Evolutionary conservation across 2,113 vertebrate genomes (phyloP), one percentile per base, ranked within the genome.

Genomic region (Cinclus mexicanus): DNA sequence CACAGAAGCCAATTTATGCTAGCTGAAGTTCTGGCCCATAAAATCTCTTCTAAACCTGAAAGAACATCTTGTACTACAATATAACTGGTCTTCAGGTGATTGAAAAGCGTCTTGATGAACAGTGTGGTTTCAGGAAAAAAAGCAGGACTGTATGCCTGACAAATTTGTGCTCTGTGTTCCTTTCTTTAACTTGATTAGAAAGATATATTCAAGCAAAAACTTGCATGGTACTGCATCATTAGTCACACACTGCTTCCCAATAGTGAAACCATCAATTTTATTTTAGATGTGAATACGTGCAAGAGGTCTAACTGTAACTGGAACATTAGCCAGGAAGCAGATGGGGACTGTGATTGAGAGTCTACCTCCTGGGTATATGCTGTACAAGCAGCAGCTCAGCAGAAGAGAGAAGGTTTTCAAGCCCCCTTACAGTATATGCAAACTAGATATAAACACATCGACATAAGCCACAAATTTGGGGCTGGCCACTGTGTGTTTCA

Each of bases 1-100:
- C 83, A 93, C 67, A 56, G 82, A 92, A 88, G 79, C 70, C 93
- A 94, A 81, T 88, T 95, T 90, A 95, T 83, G 72, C 69, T 78
- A 68, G 64, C 85, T 92, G 82, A 96, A 91, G 85, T 93, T 96
- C 93, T 96, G 79, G 85, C 52, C 87, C 92, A 95, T 97, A 96
- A 96, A 95, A 89, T 90, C 50, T 90, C 50, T 88, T 78, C 83
- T 86, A 93, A 95, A 87, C 56, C 79, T 78, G 64, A 96, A 96
- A 94, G 76, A 93, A 95, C 83, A 95, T 86, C 64, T 83, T 87
- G 92, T 95, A 63, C 68, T 88, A 78, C 68, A 74, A 37, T 28
- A 47, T 90, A 93, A 95, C 64, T 78, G 76, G 71, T 87, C 79
- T 87, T 95, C 74, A 90, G 92, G 79, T 96, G 92, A 94, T 56